Percentiles rank a stretch among this genome's conserved stretches.
Evolutionary conservation across 2,888 invertebrate species (phyloP).

Genomic region (Drosophila niveifrons): DNA sequence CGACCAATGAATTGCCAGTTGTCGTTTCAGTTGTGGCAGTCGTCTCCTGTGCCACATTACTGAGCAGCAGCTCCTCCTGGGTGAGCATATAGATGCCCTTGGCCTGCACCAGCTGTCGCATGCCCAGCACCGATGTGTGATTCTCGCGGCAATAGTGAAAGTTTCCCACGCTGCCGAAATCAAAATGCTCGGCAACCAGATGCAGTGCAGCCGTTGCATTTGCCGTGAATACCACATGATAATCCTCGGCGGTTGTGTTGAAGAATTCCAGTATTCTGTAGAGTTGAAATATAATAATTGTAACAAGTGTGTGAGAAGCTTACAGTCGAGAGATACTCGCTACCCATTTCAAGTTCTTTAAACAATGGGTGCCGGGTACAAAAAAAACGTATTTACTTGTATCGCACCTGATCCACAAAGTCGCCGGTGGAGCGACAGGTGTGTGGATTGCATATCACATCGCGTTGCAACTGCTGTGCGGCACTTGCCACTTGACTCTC

Average conservation of each 20-base stretch:
- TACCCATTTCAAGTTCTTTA: background rate
- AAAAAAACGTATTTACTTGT: slow-evolving; percentile 86
- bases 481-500: slow-evolving; percentile 90
- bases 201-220: slow-evolving; percentile 96
- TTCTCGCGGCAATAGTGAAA: slow-evolving; percentile 95
- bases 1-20: slow-evolving; percentile 88
- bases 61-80: slow-evolving; percentile 87
- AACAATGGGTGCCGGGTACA: background rate
- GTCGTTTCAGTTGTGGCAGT: background rate
- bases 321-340: background rate
- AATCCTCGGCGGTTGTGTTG: slow-evolving; percentile 91
- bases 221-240: slow-evolving; percentile 96
- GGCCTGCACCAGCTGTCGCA: slow-evolving; percentile 91
- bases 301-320: background rate
- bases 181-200: slow-evolving; percentile 92
- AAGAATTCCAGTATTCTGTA: slow-evolving; percentile 93
- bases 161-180: slow-evolving; percentile 86
- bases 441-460: slow-evolving; percentile 96
- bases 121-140: slow-evolving; percentile 97
- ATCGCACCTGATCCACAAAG: slow-evolving; percentile 93
- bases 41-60: slow-evolving; percentile 49
- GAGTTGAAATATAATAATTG: background rate
- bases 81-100: slow-evolving; percentile 87
- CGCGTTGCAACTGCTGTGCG: slow-evolving; percentile 88
- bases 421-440: slow-evolving; percentile 93